These are phyloP conservation scores for Nothocercus julius DNA, from an alignment of 2,113 vertebrate genomes.

Conservation along the genomic window DNA sequence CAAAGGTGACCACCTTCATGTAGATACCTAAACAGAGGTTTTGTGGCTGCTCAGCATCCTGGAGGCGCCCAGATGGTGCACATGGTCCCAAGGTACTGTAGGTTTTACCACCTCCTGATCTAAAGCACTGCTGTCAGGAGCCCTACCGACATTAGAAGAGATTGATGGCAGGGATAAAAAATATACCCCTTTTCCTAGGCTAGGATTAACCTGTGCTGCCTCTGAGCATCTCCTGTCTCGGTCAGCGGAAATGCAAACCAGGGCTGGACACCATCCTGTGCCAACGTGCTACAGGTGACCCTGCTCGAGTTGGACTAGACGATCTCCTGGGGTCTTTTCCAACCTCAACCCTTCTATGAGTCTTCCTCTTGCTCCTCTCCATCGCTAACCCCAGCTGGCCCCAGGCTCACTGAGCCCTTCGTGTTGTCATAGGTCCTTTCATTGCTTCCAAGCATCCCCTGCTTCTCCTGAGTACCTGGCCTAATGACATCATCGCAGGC, in stretches of 20 bases:
- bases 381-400: neutral
- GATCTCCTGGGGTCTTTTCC: too few relatives aligned
- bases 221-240: neutral
- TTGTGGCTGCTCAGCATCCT: neutral
- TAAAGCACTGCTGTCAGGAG: neutral
- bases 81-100: neutral
- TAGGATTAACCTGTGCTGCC: slow-evolving; percentile 1
- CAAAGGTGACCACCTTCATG: neutral
- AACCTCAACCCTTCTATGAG: too few relatives aligned
- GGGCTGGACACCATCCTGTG: too few relatives aligned
- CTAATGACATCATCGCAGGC: neutral
- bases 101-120: neutral
- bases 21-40: neutral
- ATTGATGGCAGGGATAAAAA: neutral
- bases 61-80: neutral
- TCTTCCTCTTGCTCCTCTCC: neutral
- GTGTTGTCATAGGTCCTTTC: neutral
- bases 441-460: neutral
- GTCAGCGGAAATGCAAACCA: neutral
- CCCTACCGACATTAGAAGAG: neutral
- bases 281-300: too few relatives aligned
- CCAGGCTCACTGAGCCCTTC: neutral
- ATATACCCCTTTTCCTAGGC: neutral
- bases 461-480: neutral
- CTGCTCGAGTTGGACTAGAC: too few relatives aligned